Evolutionary conservation across 2,888 invertebrate genomes (phyloP), one percentile per base, ranked within the genome.

Genomic region (Rhagonycha fulva): DNA sequence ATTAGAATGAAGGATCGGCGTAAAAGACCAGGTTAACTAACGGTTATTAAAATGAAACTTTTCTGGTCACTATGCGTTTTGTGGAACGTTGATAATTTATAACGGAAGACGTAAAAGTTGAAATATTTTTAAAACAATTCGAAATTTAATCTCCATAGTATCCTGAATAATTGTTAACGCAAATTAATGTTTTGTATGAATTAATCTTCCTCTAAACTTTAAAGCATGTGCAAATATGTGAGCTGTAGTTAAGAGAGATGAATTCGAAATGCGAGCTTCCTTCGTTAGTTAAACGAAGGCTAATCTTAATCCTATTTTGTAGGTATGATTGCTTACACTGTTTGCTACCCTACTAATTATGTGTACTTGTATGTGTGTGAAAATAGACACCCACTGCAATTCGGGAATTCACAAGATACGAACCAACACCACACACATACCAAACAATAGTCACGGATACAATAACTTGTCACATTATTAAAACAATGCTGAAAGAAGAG

Each of bases 271-370:
- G 69, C 69, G 69, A 67, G 68, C 72, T 67, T 68, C 69, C 74
- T 77, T 77, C 70, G 66, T 74, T 74, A 71, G 74, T 77, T 77
- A 74, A 70, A 72, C 74, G 71, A 70, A 72, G 75, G 74, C 70
- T 77, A 72, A 77, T 77, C 77, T 72, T 77, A 77, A 77, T 77
- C 77, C 77, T 77, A 77, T 75, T 72, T 74, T 70, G 72, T 70
- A 72, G 74, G 74, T 77, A 77, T 71, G 74, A 74, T 76, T 76
- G 71, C 76, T 62, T 73, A 73, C 74, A 71, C 69, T 76, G 71
- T 74, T 74, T 70, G 68, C 68, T 60, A 32, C 73, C 66, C 73
- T 74, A 71, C 63, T 76, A 76, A 76, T 76, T 76, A 74, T 76
- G 63, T 66, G 63, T 66, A 26, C 24, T 24, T 26, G 63, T 66